Evolutionary conservation across 92 coral and sea anemone species (phyloP), one percentile per base, ranked within the genome.

Genomic region (Metridium senile): DNA sequence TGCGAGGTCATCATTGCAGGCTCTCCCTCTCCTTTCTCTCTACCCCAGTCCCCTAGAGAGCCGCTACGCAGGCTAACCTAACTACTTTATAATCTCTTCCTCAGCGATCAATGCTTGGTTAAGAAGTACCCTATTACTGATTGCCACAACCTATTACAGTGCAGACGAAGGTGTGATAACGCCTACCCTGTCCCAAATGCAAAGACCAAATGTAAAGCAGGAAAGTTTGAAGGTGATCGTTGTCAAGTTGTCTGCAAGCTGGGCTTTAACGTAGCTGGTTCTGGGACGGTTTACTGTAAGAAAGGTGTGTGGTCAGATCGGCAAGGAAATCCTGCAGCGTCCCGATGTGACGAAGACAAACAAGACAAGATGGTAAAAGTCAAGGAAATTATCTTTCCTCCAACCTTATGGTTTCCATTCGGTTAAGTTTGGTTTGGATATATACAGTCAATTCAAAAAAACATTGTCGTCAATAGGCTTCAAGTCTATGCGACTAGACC

Each of bases 71-170:
- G n/a, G n/a, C n/a, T n/a, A n/a, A n/a, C n/a, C n/a, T n/a, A n/a
- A 39, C 6, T 39, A 4, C 8, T 39, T 39, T 39, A 4, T 39
- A 4, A 39, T 39, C 49, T 39, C 13, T 39, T 39, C 25, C 25
- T 9, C 59, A 54, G 59, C 23, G 3, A 9, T 54, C 23, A 3
- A 19, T 54, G 59, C 25, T 2, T 3, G 6, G 18, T 18, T 18
- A 28, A 61, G 80, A 34, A 35, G 34, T 18, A 43, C 11, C 43
- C 29, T 0, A 26, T 70, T 16, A 68, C 63, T 22, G n/a, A 72
- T 1, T 81, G 85, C 66, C 46, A 58, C 21, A 81, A 31, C 20
- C 72, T 31, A 75, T 47, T 81, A 61, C 85, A 71, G 35, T 81
- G 85, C 63, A 81, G 65, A 62, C 72, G 74, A 27, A 61, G 47